These are phyloP conservation scores for Agrochola lota DNA, from an alignment of 2,888 invertebrate species.

Conservation along the genomic window DNA sequence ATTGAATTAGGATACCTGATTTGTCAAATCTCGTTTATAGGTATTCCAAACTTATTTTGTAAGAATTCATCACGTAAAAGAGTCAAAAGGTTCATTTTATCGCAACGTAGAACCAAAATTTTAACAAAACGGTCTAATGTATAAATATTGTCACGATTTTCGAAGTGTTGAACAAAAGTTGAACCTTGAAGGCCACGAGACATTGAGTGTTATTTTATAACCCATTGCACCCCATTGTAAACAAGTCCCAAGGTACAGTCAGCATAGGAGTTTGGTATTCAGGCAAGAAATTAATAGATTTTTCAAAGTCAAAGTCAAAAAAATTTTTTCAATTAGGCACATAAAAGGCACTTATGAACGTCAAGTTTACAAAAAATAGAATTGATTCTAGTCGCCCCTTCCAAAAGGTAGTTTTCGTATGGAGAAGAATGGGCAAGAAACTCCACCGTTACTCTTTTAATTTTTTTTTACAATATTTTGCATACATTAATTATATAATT, in stretches of 20 bases:
- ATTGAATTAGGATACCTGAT: neutral
- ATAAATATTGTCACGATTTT: constrained; percentile 5
- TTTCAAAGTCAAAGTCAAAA: no score
- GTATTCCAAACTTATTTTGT: neutral
- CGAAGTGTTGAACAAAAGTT: neutral
- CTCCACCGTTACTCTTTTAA: no score
- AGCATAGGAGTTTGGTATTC: neutral
- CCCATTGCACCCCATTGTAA: neutral
- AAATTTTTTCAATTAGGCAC: no score
- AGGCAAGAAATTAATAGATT: neutral
- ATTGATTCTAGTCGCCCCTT: no score
- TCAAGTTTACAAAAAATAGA: no score
- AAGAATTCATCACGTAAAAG: neutral
- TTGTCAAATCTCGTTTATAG: neutral
- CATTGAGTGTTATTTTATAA: constrained; percentile 18
- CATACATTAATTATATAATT: no score
- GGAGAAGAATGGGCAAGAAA: no score
- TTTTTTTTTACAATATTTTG: no score
- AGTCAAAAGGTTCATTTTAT: neutral
- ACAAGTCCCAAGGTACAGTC: constrained; percentile 9
- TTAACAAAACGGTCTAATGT: no score
- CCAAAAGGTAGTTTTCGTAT: no score
- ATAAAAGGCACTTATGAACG: no score
- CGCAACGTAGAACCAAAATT: neutral
- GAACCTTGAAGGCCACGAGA: constrained; percentile 7